phyloP scores from a whole-genome alignment of 30 jellyfish, hydroid and myxozoan species.

The Morbakka virulenta region DNA sequence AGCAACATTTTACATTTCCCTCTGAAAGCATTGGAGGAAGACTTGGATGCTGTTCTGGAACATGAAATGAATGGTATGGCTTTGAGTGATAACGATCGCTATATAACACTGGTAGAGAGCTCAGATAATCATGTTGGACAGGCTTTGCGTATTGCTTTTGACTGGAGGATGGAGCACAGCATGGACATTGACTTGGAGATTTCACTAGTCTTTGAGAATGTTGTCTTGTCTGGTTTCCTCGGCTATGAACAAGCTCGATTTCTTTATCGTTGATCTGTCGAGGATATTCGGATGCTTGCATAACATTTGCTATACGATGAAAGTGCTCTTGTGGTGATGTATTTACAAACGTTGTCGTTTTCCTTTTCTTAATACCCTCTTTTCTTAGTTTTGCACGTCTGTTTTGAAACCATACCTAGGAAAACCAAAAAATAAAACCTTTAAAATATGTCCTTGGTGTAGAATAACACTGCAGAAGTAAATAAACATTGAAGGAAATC shows the following conservation, averaged over 20 bases:
- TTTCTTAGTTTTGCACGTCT: constrained; percentile 56
- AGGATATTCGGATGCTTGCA: background rate
- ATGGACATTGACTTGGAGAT: background rate
- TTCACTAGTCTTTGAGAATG: background rate
- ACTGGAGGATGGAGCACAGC: background rate
- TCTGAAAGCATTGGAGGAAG: background rate
- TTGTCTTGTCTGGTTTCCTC: background rate
- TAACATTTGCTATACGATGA: background rate
- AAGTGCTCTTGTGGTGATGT: constrained; percentile 7
- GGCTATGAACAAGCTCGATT: background rate
- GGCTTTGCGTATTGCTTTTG: background rate
- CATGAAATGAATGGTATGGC: background rate
- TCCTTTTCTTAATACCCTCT: constrained; percentile 23
- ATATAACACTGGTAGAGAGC: background rate
- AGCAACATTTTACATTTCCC: background rate
- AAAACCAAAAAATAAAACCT: too few relatives aligned
- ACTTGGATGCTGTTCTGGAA: background rate
- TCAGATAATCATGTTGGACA: background rate
- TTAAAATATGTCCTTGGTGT: too few relatives aligned
- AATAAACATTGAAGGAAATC: too few relatives aligned
- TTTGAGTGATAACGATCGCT: background rate
- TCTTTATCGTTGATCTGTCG: background rate
- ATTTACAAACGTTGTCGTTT: background rate
- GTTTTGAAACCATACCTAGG: constrained; percentile 74
- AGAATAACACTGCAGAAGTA: too few relatives aligned